Evolutionary conservation across 1,140 invertebrate genomes (phyloP).

Genomic region (Harpegnathos saltator): DNA sequence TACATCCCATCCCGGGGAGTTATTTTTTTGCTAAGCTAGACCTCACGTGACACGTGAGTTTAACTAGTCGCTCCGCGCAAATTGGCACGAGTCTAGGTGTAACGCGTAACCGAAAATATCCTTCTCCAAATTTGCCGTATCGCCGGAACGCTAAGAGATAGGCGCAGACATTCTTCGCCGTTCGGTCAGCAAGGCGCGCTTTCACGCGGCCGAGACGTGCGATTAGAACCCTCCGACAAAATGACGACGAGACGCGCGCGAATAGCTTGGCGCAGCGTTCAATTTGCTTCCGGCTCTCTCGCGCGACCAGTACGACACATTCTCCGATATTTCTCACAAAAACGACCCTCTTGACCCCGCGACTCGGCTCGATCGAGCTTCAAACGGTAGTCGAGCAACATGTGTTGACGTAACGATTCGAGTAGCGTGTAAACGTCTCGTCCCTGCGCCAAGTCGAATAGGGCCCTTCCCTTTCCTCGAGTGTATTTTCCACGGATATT

Average conservation of each 20-base stretch:
- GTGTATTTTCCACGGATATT: slow-evolving; percentile 52
- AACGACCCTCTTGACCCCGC: slow-evolving; percentile 2
- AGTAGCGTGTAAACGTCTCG: slow-evolving; percentile 66
- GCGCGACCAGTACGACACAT: slow-evolving; percentile 29
- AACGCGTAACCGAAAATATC: too few species aligned
- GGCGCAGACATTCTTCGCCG: too few species aligned
- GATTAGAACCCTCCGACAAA: background rate
- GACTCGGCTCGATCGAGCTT: background rate
- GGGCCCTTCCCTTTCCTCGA: slow-evolving; percentile 61
- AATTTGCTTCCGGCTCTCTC: background rate
- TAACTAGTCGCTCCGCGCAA: background rate
- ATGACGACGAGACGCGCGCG: background rate
- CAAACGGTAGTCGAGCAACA: slow-evolving; percentile 42
- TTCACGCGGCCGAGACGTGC: background rate
- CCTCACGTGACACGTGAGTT: too few species aligned
- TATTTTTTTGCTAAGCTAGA: slow-evolving; percentile 13
- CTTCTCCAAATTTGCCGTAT: too few species aligned
- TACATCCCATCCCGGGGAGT: slow-evolving; percentile 1
- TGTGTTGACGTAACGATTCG: slow-evolving; percentile 68
- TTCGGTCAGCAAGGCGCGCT: too few species aligned
- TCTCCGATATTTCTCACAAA: background rate
- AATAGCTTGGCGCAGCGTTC: background rate
- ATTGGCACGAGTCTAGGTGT: background rate
- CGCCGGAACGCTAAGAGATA: too few species aligned
- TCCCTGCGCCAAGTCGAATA: slow-evolving; percentile 59